Base-by-base conservation (phyloP, 2,797 vertebrate species). In the Microhierax caerulescens region DNA sequence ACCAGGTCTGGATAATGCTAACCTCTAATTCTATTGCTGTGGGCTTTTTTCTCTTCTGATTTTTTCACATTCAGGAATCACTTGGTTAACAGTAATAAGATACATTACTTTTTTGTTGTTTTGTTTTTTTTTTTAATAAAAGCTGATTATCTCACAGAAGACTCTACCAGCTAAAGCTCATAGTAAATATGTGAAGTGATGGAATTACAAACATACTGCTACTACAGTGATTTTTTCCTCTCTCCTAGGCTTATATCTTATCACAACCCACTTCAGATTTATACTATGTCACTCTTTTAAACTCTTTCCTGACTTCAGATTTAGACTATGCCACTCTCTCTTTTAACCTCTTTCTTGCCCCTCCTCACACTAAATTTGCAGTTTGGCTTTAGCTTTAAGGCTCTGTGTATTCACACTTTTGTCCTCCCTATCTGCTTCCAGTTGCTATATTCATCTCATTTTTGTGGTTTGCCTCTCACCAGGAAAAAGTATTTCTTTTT, bases 401-500 rank as follows among this genome's bases (percentile, higher is more conserved):
- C 14, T 91, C 19, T 83, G 24, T 15, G 32, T n/a, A 56, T 18
- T 91, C 37, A 41, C 48, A 74, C 9, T 21, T 68, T 83, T 74
- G 27, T 83, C 39, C 15, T 85, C 51, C 59, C 10, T 85, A 2
- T 67, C 50, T 67, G 41, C 70, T 63, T 93, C 65, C 45, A 50
- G 5, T 54, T 72, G 48, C 12, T 72, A 4, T 54, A 70, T 78
- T 88, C 0, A 34, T 67, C 28, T 95, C 19, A 56, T 60, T 90
- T 89, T 81, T 91, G 82, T 91, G 79, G 85, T 94, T 92, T 92
- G 70, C 82, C 39, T 93, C 69, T 90, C 82, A 92, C 48, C 72
- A 95, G 59, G 84, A 57, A 47, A 78, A 65, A 43, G 70, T 18
- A 17, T 79, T 85, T 95, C 53, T 87, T 80, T 94, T 85, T 93